Evolutionary conservation across 2,888 invertebrate genomes (phyloP).

Genomic region (Tubulanus polymorphus): DNA sequence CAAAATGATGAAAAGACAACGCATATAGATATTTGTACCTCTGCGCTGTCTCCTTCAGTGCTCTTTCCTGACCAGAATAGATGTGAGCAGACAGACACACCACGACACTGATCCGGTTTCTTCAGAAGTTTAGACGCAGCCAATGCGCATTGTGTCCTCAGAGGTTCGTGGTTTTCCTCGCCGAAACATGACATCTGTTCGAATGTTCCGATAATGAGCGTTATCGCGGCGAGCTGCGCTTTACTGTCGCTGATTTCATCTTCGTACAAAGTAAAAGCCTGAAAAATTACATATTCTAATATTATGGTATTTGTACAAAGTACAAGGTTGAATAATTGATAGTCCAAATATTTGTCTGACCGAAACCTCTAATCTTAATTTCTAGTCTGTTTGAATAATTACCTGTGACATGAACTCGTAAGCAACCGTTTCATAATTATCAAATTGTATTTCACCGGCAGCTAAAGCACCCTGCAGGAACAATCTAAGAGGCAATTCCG

Average conservation of each 20-base stretch:
- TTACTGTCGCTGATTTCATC: slow-evolving; percentile 96
- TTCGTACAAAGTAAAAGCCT: slow-evolving; percentile 94
- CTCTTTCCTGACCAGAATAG: slow-evolving; percentile 87
- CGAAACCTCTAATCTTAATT: slow-evolving; percentile 5
- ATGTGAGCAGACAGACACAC: slow-evolving; percentile 88
- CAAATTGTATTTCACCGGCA: slow-evolving; percentile 83
- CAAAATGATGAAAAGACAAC: no score
- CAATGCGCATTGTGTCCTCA: slow-evolving; percentile 91
- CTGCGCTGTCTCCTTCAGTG: slow-evolving; percentile 29
- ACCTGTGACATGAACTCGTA: slow-evolving; percentile 95
- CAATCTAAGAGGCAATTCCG: slow-evolving; percentile 86
- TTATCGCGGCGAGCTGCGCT: slow-evolving; percentile 92
- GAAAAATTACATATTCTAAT: slow-evolving; percentile 26
- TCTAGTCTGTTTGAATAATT: slow-evolving; percentile 16
- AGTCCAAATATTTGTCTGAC: neutral
- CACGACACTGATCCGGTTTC: slow-evolving; percentile 97
- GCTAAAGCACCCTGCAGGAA: slow-evolving; percentile 95
- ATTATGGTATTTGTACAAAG: neutral
- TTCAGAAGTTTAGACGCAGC: slow-evolving; percentile 94
- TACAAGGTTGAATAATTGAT: neutral
- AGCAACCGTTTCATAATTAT: slow-evolving; percentile 92
- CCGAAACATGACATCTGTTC: slow-evolving; percentile 92
- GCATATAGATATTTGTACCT: slow-evolving; percentile 30
- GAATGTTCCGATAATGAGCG: slow-evolving; percentile 89
- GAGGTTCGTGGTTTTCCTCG: slow-evolving; percentile 94